phyloP scores from a whole-genome alignment of 2,113 vertebrate genomes.

The Lynx canadensis region DNA sequence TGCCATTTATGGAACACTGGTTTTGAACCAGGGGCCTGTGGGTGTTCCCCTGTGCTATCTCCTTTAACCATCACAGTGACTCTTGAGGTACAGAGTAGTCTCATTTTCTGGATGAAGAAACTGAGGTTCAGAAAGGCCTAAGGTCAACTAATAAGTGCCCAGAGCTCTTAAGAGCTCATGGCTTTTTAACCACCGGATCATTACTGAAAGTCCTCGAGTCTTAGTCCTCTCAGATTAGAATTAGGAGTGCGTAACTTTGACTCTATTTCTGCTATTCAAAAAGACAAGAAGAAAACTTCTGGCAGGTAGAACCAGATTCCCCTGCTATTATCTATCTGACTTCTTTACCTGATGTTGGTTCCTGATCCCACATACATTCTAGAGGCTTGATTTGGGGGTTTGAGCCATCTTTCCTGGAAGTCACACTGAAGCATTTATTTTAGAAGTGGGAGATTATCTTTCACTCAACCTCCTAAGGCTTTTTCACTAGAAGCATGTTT shows the following conservation, averaged over 20 bases:
- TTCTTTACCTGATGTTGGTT: background rate
- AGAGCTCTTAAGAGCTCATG: background rate
- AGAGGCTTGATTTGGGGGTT: background rate
- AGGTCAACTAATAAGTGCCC: background rate
- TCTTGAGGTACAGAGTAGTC: background rate
- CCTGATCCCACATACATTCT: background rate
- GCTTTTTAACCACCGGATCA: background rate
- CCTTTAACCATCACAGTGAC: background rate
- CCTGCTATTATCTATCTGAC: background rate
- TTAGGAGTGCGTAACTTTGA: background rate
- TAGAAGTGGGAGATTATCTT: conserved; percentile 35
- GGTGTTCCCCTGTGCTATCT: background rate
- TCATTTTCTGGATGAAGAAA: background rate
- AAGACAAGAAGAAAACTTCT: background rate
- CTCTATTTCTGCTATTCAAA: background rate
- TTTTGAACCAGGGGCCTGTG: background rate
- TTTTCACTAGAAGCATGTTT: conserved; percentile 44
- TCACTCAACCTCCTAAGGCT: background rate
- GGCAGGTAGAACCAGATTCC: background rate
- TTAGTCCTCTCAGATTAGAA: conserved; percentile 7
- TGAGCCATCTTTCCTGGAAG: background rate
- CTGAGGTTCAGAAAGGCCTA: background rate
- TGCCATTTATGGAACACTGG: background rate
- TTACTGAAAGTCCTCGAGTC: background rate
- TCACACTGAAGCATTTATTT: background rate